phyloP scores from a whole-genome alignment of 2,888 invertebrate species.

The Pristionchus arcanus region DNA sequence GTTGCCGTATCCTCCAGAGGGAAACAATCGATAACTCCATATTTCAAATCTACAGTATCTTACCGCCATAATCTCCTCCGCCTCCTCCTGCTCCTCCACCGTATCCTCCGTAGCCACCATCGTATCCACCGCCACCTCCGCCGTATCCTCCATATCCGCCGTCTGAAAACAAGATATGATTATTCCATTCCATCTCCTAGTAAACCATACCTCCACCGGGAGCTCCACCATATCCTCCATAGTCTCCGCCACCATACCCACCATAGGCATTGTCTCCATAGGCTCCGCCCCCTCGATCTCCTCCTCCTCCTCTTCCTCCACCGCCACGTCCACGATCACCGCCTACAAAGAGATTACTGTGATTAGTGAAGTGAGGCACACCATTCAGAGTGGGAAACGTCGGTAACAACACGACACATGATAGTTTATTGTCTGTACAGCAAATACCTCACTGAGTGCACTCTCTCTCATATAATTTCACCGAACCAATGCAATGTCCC shows the following conservation, averaged over 20 bases:
- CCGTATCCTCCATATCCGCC: conserved; percentile 51
- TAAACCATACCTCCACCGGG: conserved; percentile 33
- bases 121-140: conserved; percentile 19
- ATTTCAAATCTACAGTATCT: not conserved
- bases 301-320: conserved; percentile 58
- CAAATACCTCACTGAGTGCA: not conserved
- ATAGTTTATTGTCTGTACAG: conserved; percentile 29
- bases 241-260: conserved; percentile 52
- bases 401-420: conserved; percentile 16
- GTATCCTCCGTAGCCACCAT: conserved; percentile 50
- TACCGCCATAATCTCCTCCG: conserved; percentile 48
- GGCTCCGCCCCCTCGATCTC: conserved; percentile 54
- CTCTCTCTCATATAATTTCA: conserved; percentile 27
- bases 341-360: not conserved
- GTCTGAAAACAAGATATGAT: not conserved
- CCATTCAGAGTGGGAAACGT: not conserved
- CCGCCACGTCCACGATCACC: conserved; percentile 55
- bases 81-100: conserved; percentile 53
- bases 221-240: conserved; percentile 54
- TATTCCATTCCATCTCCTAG: not conserved
- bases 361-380: not conserved
- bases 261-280: conserved; percentile 55
- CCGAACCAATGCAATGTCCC: conserved; percentile 46
- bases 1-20: conserved; percentile 28
- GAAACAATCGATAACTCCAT: not conserved